Base-by-base conservation (phyloP, 2,797 vertebrate species). In the Hybognathus amarus region DNA sequence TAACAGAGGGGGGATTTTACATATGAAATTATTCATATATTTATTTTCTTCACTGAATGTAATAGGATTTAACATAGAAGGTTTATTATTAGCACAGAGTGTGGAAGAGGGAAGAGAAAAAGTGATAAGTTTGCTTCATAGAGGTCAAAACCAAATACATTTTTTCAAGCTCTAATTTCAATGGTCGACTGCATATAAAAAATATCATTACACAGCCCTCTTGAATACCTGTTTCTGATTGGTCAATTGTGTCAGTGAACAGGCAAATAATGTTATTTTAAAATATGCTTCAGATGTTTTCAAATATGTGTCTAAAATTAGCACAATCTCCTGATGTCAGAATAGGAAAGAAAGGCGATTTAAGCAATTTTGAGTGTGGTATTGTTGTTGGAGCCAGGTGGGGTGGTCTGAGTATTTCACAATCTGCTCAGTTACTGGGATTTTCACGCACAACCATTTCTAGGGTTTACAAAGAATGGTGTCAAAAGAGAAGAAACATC, bases 11-110 rank as follows among this genome's bases (percentile, higher is more conserved):
- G 50, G 74, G 64, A 61, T 84, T 84, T 83, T 40, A 64, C 83
- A 74, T 79, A 85, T 71, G 15, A 64, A 77, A 74, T 83, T 64
- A 81, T 86, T 84, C 84, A 77, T 76, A 67, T 68, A 80, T 52
- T 82, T 80, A 30, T 77, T 52, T 87, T 78, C 82, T 80, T 77
- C 59, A 64, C 24, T 61, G 64, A 61, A 38, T 59, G 47, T 83
- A 59, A 68, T 69, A 79, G 63, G n/a, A 85, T 84, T 75, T 33
- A 17, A 40, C 67, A 63, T 20, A 20, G 50, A 30, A 18, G 54
- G 74, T 83, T 83, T 80, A 77, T 79, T 73, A 77, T 54, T 56
- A 20, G 33, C 20, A 8, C 9, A 12, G 13, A 56, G 18, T 75
- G 82, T 42, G 27, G 18, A n/a, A n/a, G n/a, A 67, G 24, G 61